Evolutionary conservation across 2,888 invertebrate species (phyloP), one percentile per base, ranked within the genome.

Genomic region (Drosophila infuscata): DNA sequence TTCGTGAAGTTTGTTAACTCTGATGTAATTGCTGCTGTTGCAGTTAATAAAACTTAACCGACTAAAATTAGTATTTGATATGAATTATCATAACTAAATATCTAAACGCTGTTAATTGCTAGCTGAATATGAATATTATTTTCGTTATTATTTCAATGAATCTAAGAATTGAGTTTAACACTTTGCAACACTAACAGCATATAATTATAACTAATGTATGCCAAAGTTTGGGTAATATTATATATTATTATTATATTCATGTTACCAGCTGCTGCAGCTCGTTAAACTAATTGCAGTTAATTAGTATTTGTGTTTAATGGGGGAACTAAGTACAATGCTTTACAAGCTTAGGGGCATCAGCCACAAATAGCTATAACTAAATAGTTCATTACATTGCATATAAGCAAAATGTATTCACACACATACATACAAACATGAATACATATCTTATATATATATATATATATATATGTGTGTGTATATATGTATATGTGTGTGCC

Each of bases 271-370:
- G 35, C 8, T 20, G n/a, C 5, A 7, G 41, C 48, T 54, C 53
- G 65, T 54, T 59, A 56, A 51, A 43, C 43, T 43, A 63, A 63
- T 65, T 59, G 49, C 33, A 35, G 48, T 20, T 30, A 3, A 43
- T 29, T 25, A 17, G 7, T 12, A 2, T 33, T 35, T 25, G 29
- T 9, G 8, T 17, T 36, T 15, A 20, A 49, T 38, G n/a, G 30
- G 1, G 20, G 35, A 58, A 36, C 4, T 9, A 6, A 20, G 17
- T 9, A 17, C 7, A n/a, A 38, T n/a, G 25, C 32, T 32, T 43
- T 30, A n/a, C 30, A 3, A 17, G 32, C n/a, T 62, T 29, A 29
- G 41, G 25, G 11, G 6, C 33, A 63, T 2, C 32, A 36, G 36
- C 36, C n/a, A 30, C 29, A 35, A 51, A 49, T 41, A 33, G 30